Conservation (phyloP, 2,888 invertebrate genomes). For the Agriopis aurantiaria region DNA sequence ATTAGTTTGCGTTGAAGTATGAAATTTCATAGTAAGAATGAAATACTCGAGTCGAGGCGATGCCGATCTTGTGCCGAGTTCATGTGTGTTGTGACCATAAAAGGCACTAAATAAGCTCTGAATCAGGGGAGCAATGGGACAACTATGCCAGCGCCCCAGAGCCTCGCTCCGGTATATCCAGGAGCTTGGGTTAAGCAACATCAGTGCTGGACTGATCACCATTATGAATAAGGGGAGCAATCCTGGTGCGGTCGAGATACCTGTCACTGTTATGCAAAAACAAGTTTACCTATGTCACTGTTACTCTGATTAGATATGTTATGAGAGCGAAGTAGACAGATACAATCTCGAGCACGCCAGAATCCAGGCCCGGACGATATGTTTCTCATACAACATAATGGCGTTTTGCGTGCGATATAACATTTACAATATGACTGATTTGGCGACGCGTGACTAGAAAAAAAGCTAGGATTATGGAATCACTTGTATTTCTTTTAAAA, state of each 20-base stretch:
- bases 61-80: too few species aligned
- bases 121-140: not conserved
- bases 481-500: conserved; percentile 11
- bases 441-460: conserved; percentile 66
- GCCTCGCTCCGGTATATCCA: too few species aligned
- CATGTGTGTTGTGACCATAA: not conserved
- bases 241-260: not conserved
- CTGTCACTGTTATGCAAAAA: too few species aligned
- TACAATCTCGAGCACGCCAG: not conserved
- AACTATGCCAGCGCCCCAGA: too few species aligned
- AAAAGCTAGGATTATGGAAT: conserved; percentile 55
- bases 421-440: conserved; percentile 51
- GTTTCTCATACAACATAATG: conserved; percentile 9
- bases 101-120: conserved; percentile 49
- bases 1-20: too few species aligned
- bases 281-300: too few species aligned
- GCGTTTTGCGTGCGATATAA: conserved; percentile 30
- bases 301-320: too few species aligned
- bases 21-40: too few species aligned
- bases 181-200: too few species aligned
- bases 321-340: not conserved
- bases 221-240: not conserved
- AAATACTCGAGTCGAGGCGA: too few species aligned
- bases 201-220: too few species aligned
- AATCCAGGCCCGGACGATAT: not conserved